Evolutionary conservation across 2,888 invertebrate genomes (phyloP).

Genomic region (Hydrotaea cyrtoneurina): DNA sequence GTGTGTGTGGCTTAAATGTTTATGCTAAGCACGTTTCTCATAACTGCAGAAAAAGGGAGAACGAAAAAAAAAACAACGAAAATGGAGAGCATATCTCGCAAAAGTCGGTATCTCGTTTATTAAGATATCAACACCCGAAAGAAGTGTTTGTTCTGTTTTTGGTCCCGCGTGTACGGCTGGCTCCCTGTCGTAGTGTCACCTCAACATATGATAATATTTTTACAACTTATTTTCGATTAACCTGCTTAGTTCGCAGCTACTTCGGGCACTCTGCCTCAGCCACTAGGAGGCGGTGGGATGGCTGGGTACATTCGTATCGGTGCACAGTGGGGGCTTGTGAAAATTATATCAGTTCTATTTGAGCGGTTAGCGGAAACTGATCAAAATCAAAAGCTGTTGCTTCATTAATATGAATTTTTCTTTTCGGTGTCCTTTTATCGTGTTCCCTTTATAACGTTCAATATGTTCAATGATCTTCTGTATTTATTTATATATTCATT

Average conservation of each 20-base stretch:
- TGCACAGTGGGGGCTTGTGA: background rate
- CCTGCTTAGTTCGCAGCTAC: conserved; percentile 9
- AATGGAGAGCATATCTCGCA: conserved; percentile 3
- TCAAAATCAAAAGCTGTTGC: too few species aligned
- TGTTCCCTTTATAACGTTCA: too few species aligned
- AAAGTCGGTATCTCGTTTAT: conserved; percentile 24
- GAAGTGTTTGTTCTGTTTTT: conserved; percentile 11
- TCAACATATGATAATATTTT: conserved; percentile 36
- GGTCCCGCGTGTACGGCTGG: background rate
- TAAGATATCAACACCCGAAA: conserved; percentile 34
- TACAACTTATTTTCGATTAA: conserved; percentile 54
- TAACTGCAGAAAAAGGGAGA: conserved; percentile 35
- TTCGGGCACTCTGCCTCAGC: background rate
- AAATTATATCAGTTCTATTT: too few species aligned
- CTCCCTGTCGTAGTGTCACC: background rate
- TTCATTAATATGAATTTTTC: too few species aligned
- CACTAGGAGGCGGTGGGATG: too few species aligned
- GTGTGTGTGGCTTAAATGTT: conserved; percentile 31
- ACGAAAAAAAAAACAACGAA: too few species aligned
- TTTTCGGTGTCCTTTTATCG: too few species aligned
- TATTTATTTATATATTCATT: too few species aligned
- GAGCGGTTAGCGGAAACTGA: too few species aligned
- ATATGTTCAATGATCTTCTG: too few species aligned
- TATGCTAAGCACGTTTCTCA: conserved; percentile 62
- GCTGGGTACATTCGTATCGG: background rate